A percentile compares a stretch with the other conserved stretches of the same genome.
phyloP scores from a whole-genome alignment of 2,113 vertebrate genomes.

The Empidonax traillii region DNA sequence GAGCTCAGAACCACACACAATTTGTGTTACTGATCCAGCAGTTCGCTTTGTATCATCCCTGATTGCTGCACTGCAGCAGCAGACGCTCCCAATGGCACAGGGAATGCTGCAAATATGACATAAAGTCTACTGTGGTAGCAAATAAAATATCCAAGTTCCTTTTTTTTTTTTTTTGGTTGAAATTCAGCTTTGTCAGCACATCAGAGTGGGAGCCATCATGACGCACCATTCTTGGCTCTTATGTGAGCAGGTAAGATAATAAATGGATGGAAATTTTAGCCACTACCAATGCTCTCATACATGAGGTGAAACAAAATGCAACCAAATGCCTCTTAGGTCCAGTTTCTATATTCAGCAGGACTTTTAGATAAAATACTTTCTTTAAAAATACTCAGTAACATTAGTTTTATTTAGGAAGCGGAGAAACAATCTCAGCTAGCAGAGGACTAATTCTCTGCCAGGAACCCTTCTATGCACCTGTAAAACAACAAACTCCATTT shows the following conservation, averaged over 20 bases:
- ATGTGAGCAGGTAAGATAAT: not conserved
- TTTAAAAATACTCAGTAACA: not conserved
- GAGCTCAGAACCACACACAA: not conserved
- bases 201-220: not conserved
- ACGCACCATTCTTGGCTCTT: not conserved
- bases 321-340: not conserved
- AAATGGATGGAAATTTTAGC: not conserved
- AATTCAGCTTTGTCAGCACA: not conserved
- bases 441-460: not conserved
- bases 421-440: not conserved
- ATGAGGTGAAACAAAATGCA: not conserved
- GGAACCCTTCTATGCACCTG: fast-evolving
- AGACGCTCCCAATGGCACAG: not conserved
- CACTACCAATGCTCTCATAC: not conserved
- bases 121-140: not conserved
- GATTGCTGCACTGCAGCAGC: conserved; percentile 50
- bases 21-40: not conserved
- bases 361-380: not conserved
- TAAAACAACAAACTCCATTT: not conserved
- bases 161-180: not conserved
- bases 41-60: not conserved
- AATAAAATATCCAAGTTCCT: not conserved
- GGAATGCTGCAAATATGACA: not conserved
- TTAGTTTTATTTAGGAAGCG: not conserved
- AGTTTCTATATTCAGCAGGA: not conserved